These are phyloP conservation scores for Laupala kohalensis DNA, from an alignment of 1,140 invertebrate genomes.

Conservation along the genomic window DNA sequence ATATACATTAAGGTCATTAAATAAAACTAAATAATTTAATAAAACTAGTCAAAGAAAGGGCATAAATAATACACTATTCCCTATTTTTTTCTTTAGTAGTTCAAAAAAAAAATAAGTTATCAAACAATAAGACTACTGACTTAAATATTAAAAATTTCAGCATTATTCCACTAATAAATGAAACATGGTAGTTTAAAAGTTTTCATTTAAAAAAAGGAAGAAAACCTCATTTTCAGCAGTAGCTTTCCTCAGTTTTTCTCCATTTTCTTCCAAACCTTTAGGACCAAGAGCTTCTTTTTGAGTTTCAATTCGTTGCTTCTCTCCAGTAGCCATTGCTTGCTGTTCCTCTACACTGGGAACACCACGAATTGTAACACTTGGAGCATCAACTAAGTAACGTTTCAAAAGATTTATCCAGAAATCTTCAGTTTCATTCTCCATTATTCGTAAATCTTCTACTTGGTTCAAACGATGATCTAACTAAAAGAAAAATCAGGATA, in stretches of 20 bases:
- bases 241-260: slow-evolving; percentile 46
- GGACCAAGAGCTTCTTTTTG: slow-evolving; percentile 49
- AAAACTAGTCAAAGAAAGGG: no score
- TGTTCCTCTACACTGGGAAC: slow-evolving; percentile 42
- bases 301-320: slow-evolving; percentile 48
- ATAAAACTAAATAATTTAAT: no score
- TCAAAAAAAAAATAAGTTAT: no score
- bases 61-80: no score
- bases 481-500: slow-evolving; percentile 33
- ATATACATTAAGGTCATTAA: no score
- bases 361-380: slow-evolving; percentile 36
- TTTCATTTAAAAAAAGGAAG: no score
- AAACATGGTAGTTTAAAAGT: no score
- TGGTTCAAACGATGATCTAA: slow-evolving; percentile 59
- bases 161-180: no score
- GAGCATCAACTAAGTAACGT: slow-evolving; percentile 51
- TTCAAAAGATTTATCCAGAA: slow-evolving; percentile 63
- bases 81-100: no score
- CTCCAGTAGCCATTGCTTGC: slow-evolving; percentile 44
- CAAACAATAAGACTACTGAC: no score
- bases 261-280: slow-evolving; percentile 50
- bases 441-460: slow-evolving; percentile 44
- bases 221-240: slow-evolving; percentile 65
- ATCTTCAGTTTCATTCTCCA: slow-evolving; percentile 43
- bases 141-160: no score